Base-by-base conservation (phyloP, 2,888 invertebrate species). In the Tridacna crocea region DNA sequence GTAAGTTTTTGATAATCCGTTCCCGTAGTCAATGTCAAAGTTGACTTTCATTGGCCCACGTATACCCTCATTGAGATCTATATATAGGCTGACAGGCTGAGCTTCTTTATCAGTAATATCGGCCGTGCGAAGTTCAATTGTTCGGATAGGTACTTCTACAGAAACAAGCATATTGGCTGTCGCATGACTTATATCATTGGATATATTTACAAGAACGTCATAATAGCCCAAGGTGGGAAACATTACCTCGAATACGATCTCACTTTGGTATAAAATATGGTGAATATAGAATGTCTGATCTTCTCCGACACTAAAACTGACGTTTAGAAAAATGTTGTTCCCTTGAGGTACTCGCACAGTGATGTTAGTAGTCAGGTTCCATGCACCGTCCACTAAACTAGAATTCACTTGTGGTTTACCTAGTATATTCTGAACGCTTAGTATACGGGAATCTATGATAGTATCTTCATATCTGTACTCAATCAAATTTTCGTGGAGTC, bases 131-230 rank as follows among this genome's bases (percentile, higher is more conserved):
- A 90, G 82, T 13, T 63, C 48, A 0, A 92, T 88, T 12, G 78
- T 81, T 12, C 58, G 81, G n/a, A 94, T 81, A 0, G 91, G 91
- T n/a, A 93, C 90, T 76, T 94, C 93, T 6, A 94, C 91, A 0
- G 93, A 92, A 8, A 93, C 88, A 10, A 90, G 84, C 68, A 88
- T 66, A 15, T 79, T 85, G 10, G 80, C 80, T 0, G 72, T 79
- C n/a, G 77, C 79, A 26, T 70, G 80, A 63, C 92, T 91, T 22
- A 93, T 85, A 76, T 92, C 92, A 70, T 94, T 94, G 26, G 88
- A 89, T 0, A 91, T 85, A 17, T 77, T 86, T 0, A 91, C 88
- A 8, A 73, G 81, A 12, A 93, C 77, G 1, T 87, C 82, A 76
- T 91, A 93, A 26, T 90, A 90, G 8, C 93, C 93, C 1, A 93